Evolutionary conservation across 2,797 vertebrate species (phyloP), one percentile per base, ranked within the genome.

Genomic region (Dermochelys coriacea): DNA sequence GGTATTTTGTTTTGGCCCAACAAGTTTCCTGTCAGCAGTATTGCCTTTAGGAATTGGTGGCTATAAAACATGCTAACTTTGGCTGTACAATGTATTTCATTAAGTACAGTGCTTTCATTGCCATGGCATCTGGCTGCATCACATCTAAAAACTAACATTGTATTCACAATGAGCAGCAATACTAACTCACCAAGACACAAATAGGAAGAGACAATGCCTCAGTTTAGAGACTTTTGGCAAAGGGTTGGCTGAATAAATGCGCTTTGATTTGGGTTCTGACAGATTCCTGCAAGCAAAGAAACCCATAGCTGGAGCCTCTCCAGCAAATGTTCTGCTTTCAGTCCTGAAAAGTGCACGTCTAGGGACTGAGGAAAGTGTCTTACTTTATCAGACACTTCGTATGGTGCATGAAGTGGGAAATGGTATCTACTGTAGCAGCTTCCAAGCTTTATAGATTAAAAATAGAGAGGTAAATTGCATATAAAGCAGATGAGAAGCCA

Each of bases 401-500:
- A 51, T 0, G 0, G 21, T 95, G 81, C 37, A 12, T 57, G 4
- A 89, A 88, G 51, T 80, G 50, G 74, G 93, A 94, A 89, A 29
- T 12, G 37, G 45, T 82, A 88, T 45, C 23, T 37, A 55, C 93
- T 57, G 84, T 85, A 93, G 64, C 29, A 75, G 78, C 59, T 79
- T 85, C 91, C 55, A 88, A 88, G 82, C 45, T 47, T 77, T 84
- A 82, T 45, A 80, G 54, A 47, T 31, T 91, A 81, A 90, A 96
- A 82, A 59, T 88, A 86, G 45, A 25, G 91, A 86, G 37, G 19
- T 81, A 92, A 74, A 18, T 82, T 90, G 84, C 85, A 37, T 2
- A 12, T 59, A 88, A 85, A 85, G 84, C 84, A 91, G 87, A 88
- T 92, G 89, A 74, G 74, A 94, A 97, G 45, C 84, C 85, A 95